Percentiles rank a stretch among this genome's conserved stretches.
phyloP scores from a whole-genome alignment of 2,113 vertebrate genomes.

The Calcarius ornatus region DNA sequence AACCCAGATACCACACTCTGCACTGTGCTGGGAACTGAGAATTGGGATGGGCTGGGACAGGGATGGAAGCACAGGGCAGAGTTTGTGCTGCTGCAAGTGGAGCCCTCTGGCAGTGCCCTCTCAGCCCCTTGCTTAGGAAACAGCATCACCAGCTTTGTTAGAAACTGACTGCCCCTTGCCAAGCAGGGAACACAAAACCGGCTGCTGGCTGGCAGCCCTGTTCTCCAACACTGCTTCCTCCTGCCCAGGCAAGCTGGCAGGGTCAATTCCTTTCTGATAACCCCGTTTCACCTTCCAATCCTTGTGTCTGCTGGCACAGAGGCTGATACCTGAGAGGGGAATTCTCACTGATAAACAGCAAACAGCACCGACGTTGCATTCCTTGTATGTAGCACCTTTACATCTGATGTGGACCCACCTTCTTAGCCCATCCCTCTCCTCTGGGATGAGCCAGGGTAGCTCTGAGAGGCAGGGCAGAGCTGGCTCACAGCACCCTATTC shows the following conservation, averaged over 20 bases:
- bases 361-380: neutral
- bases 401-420: accelerated
- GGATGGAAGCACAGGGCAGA: neutral
- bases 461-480: neutral
- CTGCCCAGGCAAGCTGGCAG: neutral
- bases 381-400: neutral
- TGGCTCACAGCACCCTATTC: neutral
- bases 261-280: neutral
- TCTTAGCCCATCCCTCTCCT: neutral
- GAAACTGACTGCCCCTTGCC: neutral
- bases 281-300: neutral
- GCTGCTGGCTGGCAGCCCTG: neutral
- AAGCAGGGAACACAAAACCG: neutral
- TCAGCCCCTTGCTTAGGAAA: neutral
- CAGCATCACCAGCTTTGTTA: neutral
- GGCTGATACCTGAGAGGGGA: neutral
- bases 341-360: neutral
- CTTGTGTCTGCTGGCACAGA: neutral
- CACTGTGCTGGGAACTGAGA: neutral
- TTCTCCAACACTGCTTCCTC: neutral
- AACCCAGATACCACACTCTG: neutral
- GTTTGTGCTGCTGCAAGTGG: neutral
- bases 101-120: neutral
- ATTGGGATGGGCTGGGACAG: neutral
- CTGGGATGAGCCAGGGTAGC: neutral